Percentiles rank a stretch among this genome's conserved stretches.
These are phyloP conservation scores for Ambastaia sidthimunki DNA, from an alignment of 2,797 vertebrate species.

Conservation along the genomic window DNA sequence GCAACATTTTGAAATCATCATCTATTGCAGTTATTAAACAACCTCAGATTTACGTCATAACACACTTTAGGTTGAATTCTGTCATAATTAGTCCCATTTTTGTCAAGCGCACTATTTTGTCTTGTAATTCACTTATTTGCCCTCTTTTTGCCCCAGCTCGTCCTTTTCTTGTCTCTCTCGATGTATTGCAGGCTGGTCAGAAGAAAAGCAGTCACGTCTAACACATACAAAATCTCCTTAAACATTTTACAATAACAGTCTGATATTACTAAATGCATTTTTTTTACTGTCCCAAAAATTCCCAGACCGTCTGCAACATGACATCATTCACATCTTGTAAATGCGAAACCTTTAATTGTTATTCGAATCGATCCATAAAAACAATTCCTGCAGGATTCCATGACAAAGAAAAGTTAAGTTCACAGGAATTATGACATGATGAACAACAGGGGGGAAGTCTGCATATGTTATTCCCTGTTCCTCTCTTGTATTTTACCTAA, in stretches of 20 bases:
- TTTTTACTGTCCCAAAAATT: neutral
- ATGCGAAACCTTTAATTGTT: neutral
- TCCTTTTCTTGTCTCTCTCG: neutral
- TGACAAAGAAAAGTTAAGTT: neutral
- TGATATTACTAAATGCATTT: neutral
- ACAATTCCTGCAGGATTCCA: neutral
- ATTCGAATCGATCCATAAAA: neutral
- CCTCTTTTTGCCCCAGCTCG: neutral
- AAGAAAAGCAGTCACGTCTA: neutral
- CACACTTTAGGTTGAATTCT: neutral
- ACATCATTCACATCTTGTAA: neutral
- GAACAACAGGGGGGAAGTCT: neutral
- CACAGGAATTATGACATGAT: neutral
- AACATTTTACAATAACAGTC: neutral
- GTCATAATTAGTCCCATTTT: neutral
- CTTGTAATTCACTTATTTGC: neutral
- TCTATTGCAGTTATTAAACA: neutral
- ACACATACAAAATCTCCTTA: neutral
- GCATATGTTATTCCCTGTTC: neutral
- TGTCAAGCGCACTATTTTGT: neutral
- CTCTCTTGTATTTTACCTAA: conserved; percentile 10
- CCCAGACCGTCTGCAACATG: conserved; percentile 1
- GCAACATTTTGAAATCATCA: neutral
- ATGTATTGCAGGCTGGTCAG: neutral
- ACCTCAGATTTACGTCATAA: neutral